These are phyloP conservation scores for Ethmia dodecea DNA, from an alignment of 2,888 invertebrate species.

Conservation along the genomic window DNA sequence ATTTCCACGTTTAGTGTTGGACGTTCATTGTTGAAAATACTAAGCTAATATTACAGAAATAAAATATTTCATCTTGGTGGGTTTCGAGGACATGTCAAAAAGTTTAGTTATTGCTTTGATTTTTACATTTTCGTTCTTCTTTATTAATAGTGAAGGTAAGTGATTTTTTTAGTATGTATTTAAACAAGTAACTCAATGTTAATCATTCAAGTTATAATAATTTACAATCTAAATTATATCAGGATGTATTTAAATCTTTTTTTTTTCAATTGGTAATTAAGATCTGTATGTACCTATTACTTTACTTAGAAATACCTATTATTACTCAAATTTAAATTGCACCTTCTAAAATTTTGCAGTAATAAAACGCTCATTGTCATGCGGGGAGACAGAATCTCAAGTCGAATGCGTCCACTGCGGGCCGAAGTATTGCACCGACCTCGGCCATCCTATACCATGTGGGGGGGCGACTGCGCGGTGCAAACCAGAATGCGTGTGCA, in stretches of 20 bases:
- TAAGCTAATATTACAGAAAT: too few relatives aligned
- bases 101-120: slow-evolving; percentile 23
- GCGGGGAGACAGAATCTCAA: slow-evolving; percentile 32
- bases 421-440: slow-evolving; percentile 45
- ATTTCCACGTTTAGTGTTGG: too few relatives aligned
- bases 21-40: too few relatives aligned
- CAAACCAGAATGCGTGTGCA: slow-evolving; percentile 47
- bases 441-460: slow-evolving; percentile 42
- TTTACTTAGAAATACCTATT: too few relatives aligned
- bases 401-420: slow-evolving; percentile 48
- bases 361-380: slow-evolving; percentile 37
- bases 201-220: too few relatives aligned
- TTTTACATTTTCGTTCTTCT: slow-evolving; percentile 30
- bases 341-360: slow-evolving; percentile 29
- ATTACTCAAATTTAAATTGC: too few relatives aligned
- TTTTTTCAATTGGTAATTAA: too few relatives aligned
- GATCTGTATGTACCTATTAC: too few relatives aligned
- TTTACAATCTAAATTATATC: too few relatives aligned
- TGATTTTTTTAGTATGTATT: too few relatives aligned
- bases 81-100: slow-evolving; percentile 27
- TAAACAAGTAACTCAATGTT: too few relatives aligned
- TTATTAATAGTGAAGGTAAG: slow-evolving; percentile 35
- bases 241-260: too few relatives aligned
- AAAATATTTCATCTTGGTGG: neutral
- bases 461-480: slow-evolving; percentile 39